Evolutionary conservation across 2,888 invertebrate genomes (phyloP), one percentile per base, ranked within the genome.

Genomic region (Autographa gamma): DNA sequence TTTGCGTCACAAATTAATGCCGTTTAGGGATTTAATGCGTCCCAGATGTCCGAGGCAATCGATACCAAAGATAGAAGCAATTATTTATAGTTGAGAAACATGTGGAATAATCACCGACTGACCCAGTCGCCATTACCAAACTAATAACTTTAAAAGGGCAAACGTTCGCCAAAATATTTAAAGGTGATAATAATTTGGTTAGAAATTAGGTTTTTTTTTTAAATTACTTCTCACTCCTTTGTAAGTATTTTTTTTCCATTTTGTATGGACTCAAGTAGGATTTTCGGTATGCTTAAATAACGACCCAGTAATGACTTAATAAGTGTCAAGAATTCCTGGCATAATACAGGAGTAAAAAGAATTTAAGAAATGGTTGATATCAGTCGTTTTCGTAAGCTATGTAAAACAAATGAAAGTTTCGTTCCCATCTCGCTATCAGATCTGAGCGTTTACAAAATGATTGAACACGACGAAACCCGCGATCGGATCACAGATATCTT

Each of bases 51-150:
- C 52, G 48, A 69, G 60, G 62, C 67, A 38, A 73, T 75, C 65
- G 9, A 58, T 59, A 68, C 77, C 79, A 77, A 79, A 75, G 43
- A 76, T 76, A 76, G 79, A 7, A 63, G 38, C n/a, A 65, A 18
- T 60, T 60, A 59, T 59, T 59, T 59, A 31, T n/a, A 41, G 60
- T 79, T 65, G 38, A 9, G 79, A 43, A 71, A 71, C 58, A 32
- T 48, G 41, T 19, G 48, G 56, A 32, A 16, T 34, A 11, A 34
- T 38, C 18, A 48, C 58, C 75, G 48, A 48, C 43, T 43, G 43
- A 43, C 16, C 43, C 43, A 14, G n/a, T 16, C 8, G n/a, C n/a
- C 48, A 48, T 48, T 8, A n/a, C 48, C 16, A 2, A 61, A 19
- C 18, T 7, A 8, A 25, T 41, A 19, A n/a, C 56, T 41, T 64